Conservation (phyloP, 1,140 invertebrate species). For the Fopius arisanus region DNA sequence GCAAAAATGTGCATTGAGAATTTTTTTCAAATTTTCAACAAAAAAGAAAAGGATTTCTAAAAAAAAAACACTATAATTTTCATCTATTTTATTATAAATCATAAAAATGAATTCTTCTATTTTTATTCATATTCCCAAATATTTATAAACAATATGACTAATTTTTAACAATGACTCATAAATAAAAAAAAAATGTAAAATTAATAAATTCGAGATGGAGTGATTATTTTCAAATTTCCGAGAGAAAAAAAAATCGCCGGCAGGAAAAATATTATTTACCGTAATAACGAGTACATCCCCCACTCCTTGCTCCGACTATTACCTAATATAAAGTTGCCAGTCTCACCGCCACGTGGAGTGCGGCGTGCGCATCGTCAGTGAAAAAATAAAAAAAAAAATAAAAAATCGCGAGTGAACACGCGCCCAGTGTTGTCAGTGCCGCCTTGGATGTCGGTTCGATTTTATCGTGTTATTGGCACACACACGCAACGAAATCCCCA, state of each 20-base stretch:
- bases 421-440: neutral
- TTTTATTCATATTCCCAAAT: too few relatives aligned
- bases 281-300: neutral
- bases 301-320: neutral
- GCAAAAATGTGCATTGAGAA: too few relatives aligned
- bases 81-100: too few relatives aligned
- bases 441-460: neutral
- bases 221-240: too few relatives aligned
- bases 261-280: neutral
- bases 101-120: too few relatives aligned
- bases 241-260: neutral
- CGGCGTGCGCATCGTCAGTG: conserved; percentile 8
- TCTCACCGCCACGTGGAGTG: conserved; percentile 11
- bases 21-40: too few relatives aligned
- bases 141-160: too few relatives aligned
- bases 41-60: too few relatives aligned
- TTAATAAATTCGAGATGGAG: too few relatives aligned
- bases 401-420: neutral
- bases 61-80: too few relatives aligned
- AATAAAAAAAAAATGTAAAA: too few relatives aligned
- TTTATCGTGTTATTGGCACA: neutral
- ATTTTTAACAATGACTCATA: too few relatives aligned
- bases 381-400: neutral
- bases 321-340: conserved; percentile 15
- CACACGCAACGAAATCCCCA: neutral